Percentiles rank a stretch among this genome's conserved stretches.
Evolutionary conservation across 30 jellyfish, hydroid and myxozoan species (phyloP).

Genomic region (Aurelia sp.): DNA sequence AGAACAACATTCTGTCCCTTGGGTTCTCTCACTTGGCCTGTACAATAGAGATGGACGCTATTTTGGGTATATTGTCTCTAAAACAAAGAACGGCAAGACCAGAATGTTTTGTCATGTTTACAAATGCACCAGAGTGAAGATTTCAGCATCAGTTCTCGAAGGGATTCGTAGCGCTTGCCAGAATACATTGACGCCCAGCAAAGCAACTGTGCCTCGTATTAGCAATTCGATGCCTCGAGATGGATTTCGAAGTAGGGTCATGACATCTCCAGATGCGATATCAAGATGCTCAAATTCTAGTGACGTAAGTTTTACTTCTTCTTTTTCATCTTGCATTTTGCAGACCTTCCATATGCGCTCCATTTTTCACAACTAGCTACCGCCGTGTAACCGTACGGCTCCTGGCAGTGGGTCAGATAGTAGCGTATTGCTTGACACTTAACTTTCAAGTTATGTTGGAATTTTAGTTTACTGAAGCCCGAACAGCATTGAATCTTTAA

Average conservation of each 20-base stretch:
- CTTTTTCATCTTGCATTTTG: neutral
- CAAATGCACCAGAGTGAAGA: conserved; percentile 48
- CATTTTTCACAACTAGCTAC: too few relatives aligned
- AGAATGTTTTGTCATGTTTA: conserved; percentile 84
- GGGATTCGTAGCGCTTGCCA: conserved; percentile 86
- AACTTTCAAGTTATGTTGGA: too few relatives aligned
- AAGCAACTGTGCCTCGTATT: conserved; percentile 42
- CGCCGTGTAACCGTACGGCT: too few relatives aligned
- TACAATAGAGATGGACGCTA: conserved; percentile 80
- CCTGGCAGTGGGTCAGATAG: too few relatives aligned
- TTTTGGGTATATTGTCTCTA: conserved; percentile 82
- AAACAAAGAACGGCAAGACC: conserved; percentile 67
- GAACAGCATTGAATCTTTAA: too few relatives aligned
- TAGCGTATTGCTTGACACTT: too few relatives aligned
- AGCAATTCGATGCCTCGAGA: conserved; percentile 68
- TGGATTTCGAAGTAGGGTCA: conserved; percentile 28
- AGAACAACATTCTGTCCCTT: conserved; percentile 78
- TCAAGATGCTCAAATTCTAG: conserved; percentile 67
- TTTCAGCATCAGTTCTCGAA: conserved; percentile 68
- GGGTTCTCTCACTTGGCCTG: conserved; percentile 89
- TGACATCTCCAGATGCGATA: conserved; percentile 49
- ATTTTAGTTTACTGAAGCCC: too few relatives aligned
- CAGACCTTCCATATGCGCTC: too few relatives aligned
- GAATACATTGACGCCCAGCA: conserved; percentile 51
- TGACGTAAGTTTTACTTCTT: conserved; percentile 40